Percentiles rank a stretch among this genome's conserved stretches.
Evolutionary conservation across 2,797 vertebrate genomes (phyloP).

Genomic region (Enteromius thamalakanensis): DNA sequence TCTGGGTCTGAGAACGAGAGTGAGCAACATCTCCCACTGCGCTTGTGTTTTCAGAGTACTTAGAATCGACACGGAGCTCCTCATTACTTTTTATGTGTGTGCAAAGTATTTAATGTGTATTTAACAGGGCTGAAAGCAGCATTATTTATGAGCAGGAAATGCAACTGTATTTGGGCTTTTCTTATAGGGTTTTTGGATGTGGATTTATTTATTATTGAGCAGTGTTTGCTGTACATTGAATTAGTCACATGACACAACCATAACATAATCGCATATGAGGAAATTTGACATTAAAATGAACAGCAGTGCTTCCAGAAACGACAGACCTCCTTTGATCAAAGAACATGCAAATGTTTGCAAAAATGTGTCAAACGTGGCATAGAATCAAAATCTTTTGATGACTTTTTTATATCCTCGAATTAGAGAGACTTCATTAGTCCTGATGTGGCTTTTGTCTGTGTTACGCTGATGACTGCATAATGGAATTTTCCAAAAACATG

Average conservation of each 20-base stretch:
- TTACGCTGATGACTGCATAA: neutral
- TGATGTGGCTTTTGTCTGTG: constrained; percentile 18
- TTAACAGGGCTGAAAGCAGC: neutral
- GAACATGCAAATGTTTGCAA: neutral
- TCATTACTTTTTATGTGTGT: constrained; percentile 29
- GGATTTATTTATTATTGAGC: neutral
- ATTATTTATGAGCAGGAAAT: neutral
- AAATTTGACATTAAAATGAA: neutral
- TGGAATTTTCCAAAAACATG: neutral
- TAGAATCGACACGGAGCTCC: constrained; percentile 3
- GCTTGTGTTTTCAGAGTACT: constrained; percentile 3
- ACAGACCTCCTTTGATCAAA: neutral
- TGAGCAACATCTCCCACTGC: neutral
- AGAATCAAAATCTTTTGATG: constrained; percentile 6
- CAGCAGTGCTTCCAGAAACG: neutral
- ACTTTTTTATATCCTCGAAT: neutral
- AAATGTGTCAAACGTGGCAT: neutral
- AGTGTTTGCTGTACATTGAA: neutral
- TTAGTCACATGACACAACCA: neutral
- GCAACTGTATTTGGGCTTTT: neutral
- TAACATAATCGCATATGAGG: neutral
- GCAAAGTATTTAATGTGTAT: constrained; percentile 22
- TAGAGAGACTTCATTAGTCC: neutral
- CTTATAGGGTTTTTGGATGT: neutral
- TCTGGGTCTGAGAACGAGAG: constrained; percentile 3